These are phyloP conservation scores for Atta cephalotes DNA, from an alignment of 1,140 invertebrate genomes.

Conservation along the genomic window DNA sequence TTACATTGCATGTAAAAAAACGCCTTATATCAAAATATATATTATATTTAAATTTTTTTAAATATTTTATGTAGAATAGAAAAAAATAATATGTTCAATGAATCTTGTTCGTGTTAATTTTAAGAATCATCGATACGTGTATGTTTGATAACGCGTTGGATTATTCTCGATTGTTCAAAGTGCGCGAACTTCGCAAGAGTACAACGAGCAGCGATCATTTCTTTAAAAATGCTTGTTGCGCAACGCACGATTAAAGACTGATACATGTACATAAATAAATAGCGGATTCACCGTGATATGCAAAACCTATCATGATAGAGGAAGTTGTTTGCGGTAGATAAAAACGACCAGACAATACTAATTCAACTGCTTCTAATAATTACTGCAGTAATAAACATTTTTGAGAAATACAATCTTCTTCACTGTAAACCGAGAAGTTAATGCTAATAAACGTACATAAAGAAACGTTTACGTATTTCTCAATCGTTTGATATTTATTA, in stretches of 20 bases:
- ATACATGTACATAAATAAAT: constrained; percentile 32
- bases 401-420: neutral
- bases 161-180: constrained; percentile 35
- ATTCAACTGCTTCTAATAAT: neutral
- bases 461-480: neutral
- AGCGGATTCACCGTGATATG: neutral
- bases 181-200: constrained; percentile 28
- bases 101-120: constrained; percentile 2
- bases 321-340: constrained; percentile 39
- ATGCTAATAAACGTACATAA: neutral
- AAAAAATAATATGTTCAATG: neutral
- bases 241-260: constrained; percentile 22
- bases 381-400: neutral
- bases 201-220: constrained; percentile 14
- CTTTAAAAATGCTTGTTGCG: constrained; percentile 11
- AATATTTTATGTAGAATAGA: neutral
- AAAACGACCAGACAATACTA: constrained; percentile 8
- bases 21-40: neutral
- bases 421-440: neutral
- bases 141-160: neutral
- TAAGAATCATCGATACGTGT: neutral
- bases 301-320: constrained; percentile 41
- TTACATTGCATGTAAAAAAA: neutral
- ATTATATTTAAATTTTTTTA: no score
- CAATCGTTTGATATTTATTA: neutral